These are phyloP conservation scores for Alethe castanea DNA, from an alignment of 2,113 vertebrate species.

Conservation along the genomic window DNA sequence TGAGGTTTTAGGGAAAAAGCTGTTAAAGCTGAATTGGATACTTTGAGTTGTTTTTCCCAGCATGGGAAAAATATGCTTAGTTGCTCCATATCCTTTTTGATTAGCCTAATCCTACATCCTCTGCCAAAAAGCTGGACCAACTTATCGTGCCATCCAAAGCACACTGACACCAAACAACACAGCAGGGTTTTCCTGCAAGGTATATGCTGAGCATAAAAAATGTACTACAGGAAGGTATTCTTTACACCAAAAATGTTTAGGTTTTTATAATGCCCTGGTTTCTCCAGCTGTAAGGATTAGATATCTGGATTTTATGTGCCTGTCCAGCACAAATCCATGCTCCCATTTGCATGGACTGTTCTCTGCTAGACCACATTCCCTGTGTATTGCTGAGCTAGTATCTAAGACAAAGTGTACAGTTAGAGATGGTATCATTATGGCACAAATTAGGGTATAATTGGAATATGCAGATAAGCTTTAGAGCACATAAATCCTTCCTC, in stretches of 20 bases:
- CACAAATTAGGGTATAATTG: not conserved
- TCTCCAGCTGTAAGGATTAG: not conserved
- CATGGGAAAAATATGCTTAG: not conserved
- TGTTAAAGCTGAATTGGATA: conserved; percentile 26
- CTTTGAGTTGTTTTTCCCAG: not conserved
- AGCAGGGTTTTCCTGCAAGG: not conserved
- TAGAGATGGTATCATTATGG: not conserved
- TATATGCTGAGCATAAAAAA: not conserved
- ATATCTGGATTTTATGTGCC: not conserved
- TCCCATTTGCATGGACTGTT: not conserved
- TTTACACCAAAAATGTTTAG: not conserved
- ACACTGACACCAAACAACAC: accelerated
- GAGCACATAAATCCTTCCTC: not conserved
- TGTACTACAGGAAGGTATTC: not conserved
- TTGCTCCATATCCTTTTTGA: not conserved
- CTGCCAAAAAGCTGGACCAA: not conserved
- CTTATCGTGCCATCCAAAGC: not conserved
- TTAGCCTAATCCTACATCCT: not conserved
- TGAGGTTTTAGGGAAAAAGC: conserved; percentile 23
- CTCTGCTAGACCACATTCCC: not conserved
- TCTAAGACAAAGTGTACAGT: not conserved
- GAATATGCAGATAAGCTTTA: not conserved
- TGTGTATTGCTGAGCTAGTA: not conserved
- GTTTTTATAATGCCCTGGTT: not conserved
- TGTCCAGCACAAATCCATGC: not conserved